These are phyloP conservation scores for Pantherophis alleghaniensis DNA, from an alignment of 2,797 vertebrate species.

Conservation along the genomic window DNA sequence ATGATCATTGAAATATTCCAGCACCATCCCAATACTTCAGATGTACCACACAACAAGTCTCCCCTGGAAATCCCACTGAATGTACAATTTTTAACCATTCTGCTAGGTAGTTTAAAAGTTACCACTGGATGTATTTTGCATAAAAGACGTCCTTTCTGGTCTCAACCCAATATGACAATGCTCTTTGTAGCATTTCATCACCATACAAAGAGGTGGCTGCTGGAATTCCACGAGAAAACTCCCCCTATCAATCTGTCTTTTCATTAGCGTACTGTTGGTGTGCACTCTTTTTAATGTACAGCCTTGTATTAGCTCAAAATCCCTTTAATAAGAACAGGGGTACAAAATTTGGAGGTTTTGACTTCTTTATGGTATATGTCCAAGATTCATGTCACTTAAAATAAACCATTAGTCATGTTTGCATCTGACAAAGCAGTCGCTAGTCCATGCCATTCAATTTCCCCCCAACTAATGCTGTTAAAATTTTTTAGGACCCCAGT, in stretches of 20 bases:
- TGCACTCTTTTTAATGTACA: constrained; percentile 35
- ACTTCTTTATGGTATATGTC: background rate
- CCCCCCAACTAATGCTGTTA: too few relatives aligned
- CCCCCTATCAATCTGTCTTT: constrained; percentile 56
- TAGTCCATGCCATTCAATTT: background rate
- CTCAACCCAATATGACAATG: constrained; percentile 59
- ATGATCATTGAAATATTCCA: background rate
- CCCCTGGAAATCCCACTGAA: constrained; percentile 59
- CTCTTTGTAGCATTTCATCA: constrained; percentile 62
- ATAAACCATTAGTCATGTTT: background rate
- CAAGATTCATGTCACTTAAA: background rate
- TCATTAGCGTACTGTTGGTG: constrained; percentile 56
- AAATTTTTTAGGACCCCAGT: too few relatives aligned
- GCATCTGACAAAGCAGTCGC: background rate
- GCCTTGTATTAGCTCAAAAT: background rate
- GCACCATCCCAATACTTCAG: constrained; percentile 48
- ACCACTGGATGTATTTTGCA: constrained; percentile 64
- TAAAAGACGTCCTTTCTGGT: constrained; percentile 60
- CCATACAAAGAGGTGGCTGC: constrained; percentile 50
- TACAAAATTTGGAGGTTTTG: background rate
- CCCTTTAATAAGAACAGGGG: background rate
- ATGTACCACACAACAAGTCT: constrained; percentile 63
- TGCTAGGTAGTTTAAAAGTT: constrained; percentile 67
- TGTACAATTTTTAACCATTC: constrained; percentile 66
- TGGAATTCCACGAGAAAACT: constrained; percentile 58